Base-by-base conservation (phyloP, 35 echinoderm and acorn worm genomes). In the Ptychodera flava region DNA sequence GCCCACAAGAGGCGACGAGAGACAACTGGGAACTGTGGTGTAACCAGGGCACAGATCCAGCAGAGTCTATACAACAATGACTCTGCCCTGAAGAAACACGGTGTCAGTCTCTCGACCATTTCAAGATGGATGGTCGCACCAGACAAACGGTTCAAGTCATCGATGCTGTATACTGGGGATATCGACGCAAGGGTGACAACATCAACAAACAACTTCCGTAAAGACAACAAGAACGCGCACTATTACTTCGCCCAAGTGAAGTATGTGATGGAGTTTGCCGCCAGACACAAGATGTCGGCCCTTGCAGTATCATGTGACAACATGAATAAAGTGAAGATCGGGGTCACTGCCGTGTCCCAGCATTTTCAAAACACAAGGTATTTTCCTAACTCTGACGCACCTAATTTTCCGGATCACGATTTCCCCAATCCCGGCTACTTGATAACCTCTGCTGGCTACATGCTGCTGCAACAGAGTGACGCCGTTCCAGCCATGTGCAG, bases 241-340 rank as follows among this genome's bases (percentile, higher is more conserved):
- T 94, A 35, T 78, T 86, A 38, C 76, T 52, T 79, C 32, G 34
- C 82, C 32, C n/a, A 81, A 32, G 92, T 93, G 1, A 87, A 85
- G 31, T 86, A 87, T 37, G 1, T 85, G 53, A 37, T 90, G 2
- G 85, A 93, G 85, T 84, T 90, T 83, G 86, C 82, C n/a, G 78
- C 33, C 15, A 87, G 79, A 6, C 15, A 78, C 85, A 28, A 87
- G 80, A n/a, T n/a, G n/a, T 81, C 79, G 31, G 52, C 30, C 16
- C 28, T 79, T 29, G 15, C 86, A 27, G 36, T 91, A 36, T 94
- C 89, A 10, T 91, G 85, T 78, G 89, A 94, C 81, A 64, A 78
- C n/a, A 90, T 91, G 87, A 80, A 90, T 16, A 94, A 94, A 78
- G 30, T 94, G 0, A 86, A 91, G 31, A 33, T 94, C 1, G 92